These are phyloP conservation scores for Buathra laborator DNA, from an alignment of 2,888 invertebrate species.

Conservation along the genomic window DNA sequence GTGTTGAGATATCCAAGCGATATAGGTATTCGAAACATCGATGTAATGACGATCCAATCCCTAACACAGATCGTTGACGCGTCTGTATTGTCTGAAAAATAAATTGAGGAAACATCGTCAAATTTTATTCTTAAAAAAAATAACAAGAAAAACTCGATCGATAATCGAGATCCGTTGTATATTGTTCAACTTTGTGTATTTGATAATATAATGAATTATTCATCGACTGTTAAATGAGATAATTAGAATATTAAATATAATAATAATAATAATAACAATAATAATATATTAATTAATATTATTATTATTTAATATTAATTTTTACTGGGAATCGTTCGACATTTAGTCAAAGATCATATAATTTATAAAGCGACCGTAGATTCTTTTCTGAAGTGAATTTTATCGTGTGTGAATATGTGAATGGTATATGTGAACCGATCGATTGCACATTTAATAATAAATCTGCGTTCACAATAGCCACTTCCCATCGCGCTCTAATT, in stretches of 20 bases:
- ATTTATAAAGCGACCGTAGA: too few relatives aligned
- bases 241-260: too few relatives aligned
- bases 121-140: not conserved
- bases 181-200: not conserved
- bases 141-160: not conserved
- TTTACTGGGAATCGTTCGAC: too few relatives aligned
- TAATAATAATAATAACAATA: too few relatives aligned
- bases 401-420: too few relatives aligned
- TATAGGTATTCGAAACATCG: not conserved
- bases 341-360: too few relatives aligned
- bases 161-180: not conserved
- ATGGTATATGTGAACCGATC: not conserved
- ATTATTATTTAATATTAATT: too few relatives aligned
- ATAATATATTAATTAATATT: too few relatives aligned
- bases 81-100: constrained; percentile 26
- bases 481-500: constrained; percentile 67
- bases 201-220: not conserved
- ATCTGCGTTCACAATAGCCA: constrained; percentile 61
- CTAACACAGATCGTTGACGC: not conserved
- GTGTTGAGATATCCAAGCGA: constrained; percentile 2
- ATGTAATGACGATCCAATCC: not conserved
- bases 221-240: too few relatives aligned
- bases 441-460: constrained; percentile 48
- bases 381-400: too few relatives aligned
- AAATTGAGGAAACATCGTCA: constrained; percentile 6